phyloP scores from a whole-genome alignment of 92 coral and sea anemone species.

The Zoanthus sansibaricus region DNA sequence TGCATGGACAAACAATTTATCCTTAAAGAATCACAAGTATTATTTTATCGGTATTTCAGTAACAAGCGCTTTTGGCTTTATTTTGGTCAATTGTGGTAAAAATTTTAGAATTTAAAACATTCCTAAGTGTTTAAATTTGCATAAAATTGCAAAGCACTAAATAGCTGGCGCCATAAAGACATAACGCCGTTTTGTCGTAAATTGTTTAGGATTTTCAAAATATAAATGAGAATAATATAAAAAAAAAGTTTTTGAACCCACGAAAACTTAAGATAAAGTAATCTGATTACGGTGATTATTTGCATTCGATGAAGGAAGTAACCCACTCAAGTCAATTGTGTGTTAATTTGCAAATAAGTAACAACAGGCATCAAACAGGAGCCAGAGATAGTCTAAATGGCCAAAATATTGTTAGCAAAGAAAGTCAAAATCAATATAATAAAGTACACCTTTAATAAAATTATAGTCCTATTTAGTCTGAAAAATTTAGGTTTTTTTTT shows the following conservation, averaged over 20 bases:
- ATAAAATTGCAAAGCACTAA: slow-evolving; percentile 15
- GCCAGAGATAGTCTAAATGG: not conserved
- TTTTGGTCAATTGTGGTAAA: not conserved
- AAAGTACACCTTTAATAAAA: not conserved
- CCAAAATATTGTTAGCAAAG: not conserved
- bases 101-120: slow-evolving; percentile 3
- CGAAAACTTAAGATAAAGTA: not conserved
- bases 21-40: not conserved
- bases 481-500: not conserved
- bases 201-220: not conserved
- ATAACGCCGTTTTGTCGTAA: not conserved
- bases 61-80: not conserved
- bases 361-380: not conserved
- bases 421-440: not conserved
- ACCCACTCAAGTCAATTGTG: slow-evolving; percentile 7
- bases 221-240: not conserved
- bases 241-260: not conserved
- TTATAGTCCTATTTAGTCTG: not conserved
- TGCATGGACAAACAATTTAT: too few species aligned
- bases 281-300: not conserved
- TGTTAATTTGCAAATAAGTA: slow-evolving; percentile 14
- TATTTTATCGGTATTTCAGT: not conserved
- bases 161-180: slow-evolving; percentile 18
- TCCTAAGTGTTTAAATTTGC: slow-evolving; percentile 24
- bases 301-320: not conserved